Percentiles rank a stretch among this genome's conserved stretches.
Conservation (phyloP, 2,888 invertebrate genomes). For the Willowsia nigromaculata region DNA sequence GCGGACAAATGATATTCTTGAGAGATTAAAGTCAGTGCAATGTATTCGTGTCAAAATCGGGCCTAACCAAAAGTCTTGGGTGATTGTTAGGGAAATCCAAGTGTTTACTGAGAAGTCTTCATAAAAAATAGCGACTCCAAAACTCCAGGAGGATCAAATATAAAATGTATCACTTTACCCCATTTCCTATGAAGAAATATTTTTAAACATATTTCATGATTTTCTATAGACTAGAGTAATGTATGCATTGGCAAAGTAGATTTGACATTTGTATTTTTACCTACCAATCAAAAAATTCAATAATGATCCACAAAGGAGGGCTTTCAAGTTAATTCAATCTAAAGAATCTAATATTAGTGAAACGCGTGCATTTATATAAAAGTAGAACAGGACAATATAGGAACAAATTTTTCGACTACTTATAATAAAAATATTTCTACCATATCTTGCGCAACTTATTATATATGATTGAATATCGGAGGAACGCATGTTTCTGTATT, state of each 20-base stretch:
- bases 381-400: no score
- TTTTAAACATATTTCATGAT: background rate
- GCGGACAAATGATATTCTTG: slow-evolving; percentile 19
- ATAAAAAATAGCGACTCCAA: background rate
- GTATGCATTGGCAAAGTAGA: background rate
- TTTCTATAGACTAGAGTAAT: background rate
- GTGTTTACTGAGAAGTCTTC: slow-evolving; percentile 77
- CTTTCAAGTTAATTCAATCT: slow-evolving; percentile 38
- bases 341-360: no score
- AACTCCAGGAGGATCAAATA: background rate
- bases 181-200: no score
- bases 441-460: no score
- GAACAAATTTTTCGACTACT: background rate
- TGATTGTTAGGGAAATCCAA: slow-evolving; percentile 80
- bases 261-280: background rate
- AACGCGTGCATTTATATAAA: background rate
- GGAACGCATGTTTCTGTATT: background rate
- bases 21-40: slow-evolving; percentile 77
- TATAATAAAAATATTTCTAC: background rate
- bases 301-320: slow-evolving; percentile 26
- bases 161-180: background rate
- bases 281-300: no score
- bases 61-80: slow-evolving; percentile 80
- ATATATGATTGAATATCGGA: background rate
- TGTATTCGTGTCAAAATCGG: slow-evolving; percentile 80